Evolutionary conservation across 2,888 invertebrate genomes (phyloP).

Genomic region (Eubasilissa splendida): DNA sequence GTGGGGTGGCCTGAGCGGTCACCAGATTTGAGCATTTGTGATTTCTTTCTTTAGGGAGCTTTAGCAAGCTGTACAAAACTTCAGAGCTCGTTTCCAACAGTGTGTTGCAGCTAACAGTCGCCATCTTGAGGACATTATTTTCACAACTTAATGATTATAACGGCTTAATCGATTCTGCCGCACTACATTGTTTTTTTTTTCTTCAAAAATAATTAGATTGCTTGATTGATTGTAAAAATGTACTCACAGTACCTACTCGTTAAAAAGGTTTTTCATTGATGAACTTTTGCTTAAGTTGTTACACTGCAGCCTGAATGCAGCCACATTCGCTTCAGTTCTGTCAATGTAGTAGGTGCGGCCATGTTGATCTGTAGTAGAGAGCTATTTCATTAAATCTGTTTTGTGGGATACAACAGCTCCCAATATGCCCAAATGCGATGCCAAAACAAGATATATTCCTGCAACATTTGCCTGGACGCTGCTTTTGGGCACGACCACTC

Average conservation of each 20-base stretch:
- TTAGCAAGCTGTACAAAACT: no score
- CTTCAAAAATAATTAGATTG: no score
- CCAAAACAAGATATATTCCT: slow-evolving; percentile 97
- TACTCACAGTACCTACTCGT: not conserved
- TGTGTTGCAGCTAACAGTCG: no score
- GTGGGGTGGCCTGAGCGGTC: no score
- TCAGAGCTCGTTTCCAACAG: no score
- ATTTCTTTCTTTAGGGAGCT: no score
- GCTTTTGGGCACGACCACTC: slow-evolving; percentile 91
- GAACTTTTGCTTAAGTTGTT: slow-evolving; percentile 9
- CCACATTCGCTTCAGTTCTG: slow-evolving; percentile 60
- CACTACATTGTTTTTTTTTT: no score
- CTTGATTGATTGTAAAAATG: not conserved
- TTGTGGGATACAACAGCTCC: slow-evolving; percentile 64
- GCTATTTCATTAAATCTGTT: slow-evolving; percentile 56
- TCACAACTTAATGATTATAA: no score
- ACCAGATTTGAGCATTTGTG: no score
- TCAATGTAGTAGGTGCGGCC: slow-evolving; percentile 72
- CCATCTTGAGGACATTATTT: no score
- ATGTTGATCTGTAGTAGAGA: slow-evolving; percentile 73
- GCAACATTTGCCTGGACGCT: slow-evolving; percentile 99
- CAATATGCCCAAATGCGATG: slow-evolving; percentile 96
- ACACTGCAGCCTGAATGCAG: slow-evolving; percentile 33
- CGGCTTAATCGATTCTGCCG: no score
- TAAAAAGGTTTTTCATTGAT: no score